Conservation (phyloP, 1,140 invertebrate genomes). For the Andricus grossulariae region DNA sequence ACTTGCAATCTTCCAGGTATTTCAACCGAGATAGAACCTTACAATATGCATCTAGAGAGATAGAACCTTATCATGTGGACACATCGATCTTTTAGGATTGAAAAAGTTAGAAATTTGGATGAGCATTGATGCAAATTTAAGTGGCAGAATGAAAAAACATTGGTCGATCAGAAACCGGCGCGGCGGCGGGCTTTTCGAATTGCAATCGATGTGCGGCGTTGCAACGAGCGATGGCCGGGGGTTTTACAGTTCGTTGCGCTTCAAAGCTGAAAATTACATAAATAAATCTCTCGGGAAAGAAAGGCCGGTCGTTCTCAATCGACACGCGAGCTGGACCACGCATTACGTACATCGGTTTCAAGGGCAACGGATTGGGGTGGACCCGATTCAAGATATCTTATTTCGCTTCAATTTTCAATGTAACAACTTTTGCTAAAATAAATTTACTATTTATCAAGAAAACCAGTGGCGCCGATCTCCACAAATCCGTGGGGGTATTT, state of each 20-base stretch:
- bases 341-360: conserved; percentile 69
- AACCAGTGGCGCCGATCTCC: conserved; percentile 1
- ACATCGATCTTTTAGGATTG: conserved; percentile 2
- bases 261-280: conserved; percentile 70
- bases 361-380: conserved; percentile 41
- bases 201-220: conserved; percentile 48
- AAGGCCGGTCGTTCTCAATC: conserved; percentile 68
- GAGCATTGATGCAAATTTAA: not conserved
- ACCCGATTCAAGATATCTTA: conserved; percentile 33
- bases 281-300: conserved; percentile 72
- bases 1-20: too few species aligned
- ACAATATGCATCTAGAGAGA: not conserved
- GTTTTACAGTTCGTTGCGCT: conserved; percentile 64
- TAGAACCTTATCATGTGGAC: not conserved
- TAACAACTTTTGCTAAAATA: not conserved
- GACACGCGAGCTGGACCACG: conserved; percentile 61
- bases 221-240: conserved; percentile 63
- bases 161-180: conserved; percentile 54
- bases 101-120: not conserved
- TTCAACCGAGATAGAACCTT: too few species aligned
- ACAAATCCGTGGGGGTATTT: too few species aligned
- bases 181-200: conserved; percentile 53
- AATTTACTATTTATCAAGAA: not conserved
- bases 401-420: conserved; percentile 37
- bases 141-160: conserved; percentile 30